A percentile compares a stretch with the other conserved stretches of the same genome.
Evolutionary conservation across 2,888 invertebrate species (phyloP).

Genomic region (Parnassius smintheus): DNA sequence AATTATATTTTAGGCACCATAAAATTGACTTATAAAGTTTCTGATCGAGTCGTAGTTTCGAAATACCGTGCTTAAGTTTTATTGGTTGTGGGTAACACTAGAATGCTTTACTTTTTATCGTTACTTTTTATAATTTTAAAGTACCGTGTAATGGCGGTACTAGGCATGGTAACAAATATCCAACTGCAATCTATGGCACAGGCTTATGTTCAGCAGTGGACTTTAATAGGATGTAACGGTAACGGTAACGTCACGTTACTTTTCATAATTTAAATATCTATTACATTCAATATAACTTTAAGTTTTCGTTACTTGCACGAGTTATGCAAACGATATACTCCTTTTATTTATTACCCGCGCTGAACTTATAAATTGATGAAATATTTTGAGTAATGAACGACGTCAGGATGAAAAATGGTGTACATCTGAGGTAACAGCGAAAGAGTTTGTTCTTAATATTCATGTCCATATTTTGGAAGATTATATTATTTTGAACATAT

Average conservation of each 20-base stretch:
- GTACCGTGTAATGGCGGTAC: too few relatives aligned
- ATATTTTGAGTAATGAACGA: constrained; percentile 27
- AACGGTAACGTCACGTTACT: not conserved
- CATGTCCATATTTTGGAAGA: not conserved
- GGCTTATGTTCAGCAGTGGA: too few relatives aligned
- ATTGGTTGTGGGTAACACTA: too few relatives aligned
- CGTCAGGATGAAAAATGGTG: constrained; percentile 22
- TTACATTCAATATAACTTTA: not conserved
- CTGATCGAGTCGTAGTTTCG: too few relatives aligned
- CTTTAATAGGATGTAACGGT: too few relatives aligned
- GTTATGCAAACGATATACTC: constrained; percentile 2
- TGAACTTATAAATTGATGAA: constrained; percentile 22
- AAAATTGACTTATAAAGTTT: too few relatives aligned
- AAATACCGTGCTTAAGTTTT: too few relatives aligned
- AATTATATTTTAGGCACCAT: too few relatives aligned
- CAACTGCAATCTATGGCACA: too few relatives aligned
- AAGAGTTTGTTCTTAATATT: constrained; percentile 14
- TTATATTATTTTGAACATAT: not conserved
- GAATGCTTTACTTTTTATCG: too few relatives aligned
- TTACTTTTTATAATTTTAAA: too few relatives aligned
- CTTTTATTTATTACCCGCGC: constrained; percentile 15
- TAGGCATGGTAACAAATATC: too few relatives aligned
- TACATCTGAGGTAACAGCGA: constrained; percentile 14
- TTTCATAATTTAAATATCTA: not conserved
- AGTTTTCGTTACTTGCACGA: not conserved